Evolutionary conservation across 1,140 invertebrate genomes (phyloP).

Genomic region (Maconellicoccus hirsutus): DNA sequence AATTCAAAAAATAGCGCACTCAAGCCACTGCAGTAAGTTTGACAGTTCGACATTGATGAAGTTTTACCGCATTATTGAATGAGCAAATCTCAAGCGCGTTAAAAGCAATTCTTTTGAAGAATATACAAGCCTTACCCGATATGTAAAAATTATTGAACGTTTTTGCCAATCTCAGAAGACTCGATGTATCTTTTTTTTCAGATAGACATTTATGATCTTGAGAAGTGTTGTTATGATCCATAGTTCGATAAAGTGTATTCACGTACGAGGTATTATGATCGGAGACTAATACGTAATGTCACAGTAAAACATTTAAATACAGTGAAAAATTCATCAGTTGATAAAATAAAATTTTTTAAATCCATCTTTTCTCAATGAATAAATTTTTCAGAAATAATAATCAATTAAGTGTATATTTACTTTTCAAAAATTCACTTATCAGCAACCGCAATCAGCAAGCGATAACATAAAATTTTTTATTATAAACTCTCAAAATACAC

Average conservation of each 20-base stretch:
- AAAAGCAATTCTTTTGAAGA: not conserved
- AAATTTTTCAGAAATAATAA: not conserved
- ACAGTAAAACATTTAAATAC: not conserved
- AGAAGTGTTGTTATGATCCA: not conserved
- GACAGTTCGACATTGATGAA: not conserved
- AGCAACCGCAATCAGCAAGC: not conserved
- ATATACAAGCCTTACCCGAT: conserved; percentile 46
- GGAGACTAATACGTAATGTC: not conserved
- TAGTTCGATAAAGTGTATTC: not conserved
- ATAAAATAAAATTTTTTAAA: not conserved
- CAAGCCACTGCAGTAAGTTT: not conserved
- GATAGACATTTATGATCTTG: not conserved
- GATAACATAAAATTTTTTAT: not conserved
- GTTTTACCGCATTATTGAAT: not conserved
- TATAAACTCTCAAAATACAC: not conserved
- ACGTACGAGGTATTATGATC: not conserved
- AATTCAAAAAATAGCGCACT: not conserved
- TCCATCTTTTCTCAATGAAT: not conserved
- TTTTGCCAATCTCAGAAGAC: conserved; percentile 59
- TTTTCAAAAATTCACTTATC: not conserved
- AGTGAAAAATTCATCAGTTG: not conserved
- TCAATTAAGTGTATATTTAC: not conserved
- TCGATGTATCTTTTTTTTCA: conserved; percentile 40
- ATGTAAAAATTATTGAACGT: conserved; percentile 79
- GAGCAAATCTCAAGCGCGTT: conserved; percentile 16